Base-by-base conservation (phyloP, 2,797 vertebrate genomes). In the Podarcis siculus region DNA sequence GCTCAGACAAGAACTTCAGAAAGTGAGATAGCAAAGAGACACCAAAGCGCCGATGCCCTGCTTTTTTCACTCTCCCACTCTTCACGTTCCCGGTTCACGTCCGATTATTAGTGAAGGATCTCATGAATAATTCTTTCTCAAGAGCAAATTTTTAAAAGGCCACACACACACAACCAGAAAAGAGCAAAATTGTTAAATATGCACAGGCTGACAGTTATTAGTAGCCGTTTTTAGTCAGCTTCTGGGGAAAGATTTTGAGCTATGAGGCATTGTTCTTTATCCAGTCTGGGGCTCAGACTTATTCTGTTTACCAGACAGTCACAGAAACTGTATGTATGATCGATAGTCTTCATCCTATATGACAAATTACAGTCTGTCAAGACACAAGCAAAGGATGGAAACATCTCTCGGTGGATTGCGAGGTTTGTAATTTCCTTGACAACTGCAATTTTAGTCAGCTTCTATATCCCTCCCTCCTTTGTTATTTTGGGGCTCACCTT, bases 1-100 rank as follows among this genome's bases (percentile, higher is more conserved):
- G 99, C 96, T 99, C 86, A 97, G 99, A 95, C 98, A 99, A 95
- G 98, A 99, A 91, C 97, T 99, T 49, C 98, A 99, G 97, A 99
- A 99, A 97, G 98, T 98, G 97, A 98, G 98, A 94, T 97, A 97
- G 95, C 97, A 86, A 23, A 2, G 90, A 90, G 93, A 90, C 93
- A 42, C 84, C 37, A 7, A 64, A 83, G 3, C 78, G 73, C 37
- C 25, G 73, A 12, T 89, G 86, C 92, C 17, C 66, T 1, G 27
- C 89, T 87, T 85, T 86, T 83, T 90, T 89, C 89, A 86, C 85
- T 67, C 2, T 75, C 87, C 35, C 86, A 78, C 45, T 87, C 79
- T 91, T 89, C 64, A 69, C 82, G 88, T 79, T 93, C 92, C 90
- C 84, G 3, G 83, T 82, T 90, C 89, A 88, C 93, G 89, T 92